phyloP scores from a whole-genome alignment of 2,888 invertebrate species.

The Bellardia bayeri region DNA sequence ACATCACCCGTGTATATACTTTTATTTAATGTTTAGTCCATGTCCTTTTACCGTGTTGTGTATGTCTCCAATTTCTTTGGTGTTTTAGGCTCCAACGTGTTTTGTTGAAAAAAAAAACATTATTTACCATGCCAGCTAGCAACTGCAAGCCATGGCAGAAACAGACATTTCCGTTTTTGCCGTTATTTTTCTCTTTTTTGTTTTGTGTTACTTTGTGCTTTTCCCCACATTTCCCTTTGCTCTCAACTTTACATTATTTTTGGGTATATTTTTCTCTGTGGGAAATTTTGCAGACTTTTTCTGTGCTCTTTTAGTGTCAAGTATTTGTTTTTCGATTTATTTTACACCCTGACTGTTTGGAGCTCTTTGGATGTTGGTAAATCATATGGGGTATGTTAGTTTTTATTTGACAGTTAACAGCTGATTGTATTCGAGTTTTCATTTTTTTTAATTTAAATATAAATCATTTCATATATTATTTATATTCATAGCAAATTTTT shows the following conservation, averaged over 20 bases:
- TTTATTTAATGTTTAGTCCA: slow-evolving; percentile 70
- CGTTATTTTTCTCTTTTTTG: slow-evolving; percentile 61
- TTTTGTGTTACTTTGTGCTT: slow-evolving; percentile 31
- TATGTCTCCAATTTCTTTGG: slow-evolving; percentile 72
- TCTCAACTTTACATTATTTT: slow-evolving; percentile 15
- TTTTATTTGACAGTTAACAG: slow-evolving; percentile 63
- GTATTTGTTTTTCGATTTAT: not conserved
- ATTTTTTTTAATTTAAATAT: not conserved
- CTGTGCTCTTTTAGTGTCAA: slow-evolving; percentile 28
- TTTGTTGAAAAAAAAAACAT: slow-evolving; percentile 74
- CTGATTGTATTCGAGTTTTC: not conserved
- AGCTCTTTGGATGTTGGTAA: slow-evolving; percentile 18
- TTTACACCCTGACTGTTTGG: slow-evolving; percentile 34
- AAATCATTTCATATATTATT: too few relatives aligned
- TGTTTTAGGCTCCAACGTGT: slow-evolving; percentile 75
- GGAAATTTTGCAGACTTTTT: slow-evolving; percentile 50
- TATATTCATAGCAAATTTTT: too few relatives aligned
- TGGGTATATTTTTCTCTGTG: slow-evolving; percentile 36
- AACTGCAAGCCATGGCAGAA: slow-evolving; percentile 52
- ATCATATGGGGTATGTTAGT: slow-evolving; percentile 22
- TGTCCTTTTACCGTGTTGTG: slow-evolving; percentile 71
- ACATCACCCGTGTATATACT: slow-evolving; percentile 70
- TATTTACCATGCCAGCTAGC: slow-evolving; percentile 67
- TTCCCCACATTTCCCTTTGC: slow-evolving; percentile 41
- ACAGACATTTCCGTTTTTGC: slow-evolving; percentile 63